A percentile compares a stretch with the other conserved stretches of the same genome.
These are phyloP conservation scores for rat (Rattus norvegicus) DNA, from an alignment of 2,113 vertebrate species.

Conservation along the genomic window GRCr8 NC_086032.1:17105501-17106000, in stretches of 20 bases:
- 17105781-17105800: neutral
- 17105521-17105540: neutral
- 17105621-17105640: neutral
- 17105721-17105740: neutral
- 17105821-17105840: neutral
- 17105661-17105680: neutral
- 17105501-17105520: neutral
- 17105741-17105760: neutral
- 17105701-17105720: neutral
- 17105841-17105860: neutral
- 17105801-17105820: neutral
- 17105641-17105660: neutral
- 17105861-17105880: neutral
- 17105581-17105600: neutral
- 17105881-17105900: neutral
- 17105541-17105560: neutral
- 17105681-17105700: neutral
- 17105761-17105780: neutral
- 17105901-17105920: neutral
- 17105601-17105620: neutral
- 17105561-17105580: neutral
- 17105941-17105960: slow-evolving; percentile 28
- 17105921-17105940: neutral
- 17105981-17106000: neutral
- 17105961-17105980: slow-evolving; percentile 22